Conservation (phyloP, 2,888 invertebrate genomes). For the Lissocephala sabroskyi region DNA sequence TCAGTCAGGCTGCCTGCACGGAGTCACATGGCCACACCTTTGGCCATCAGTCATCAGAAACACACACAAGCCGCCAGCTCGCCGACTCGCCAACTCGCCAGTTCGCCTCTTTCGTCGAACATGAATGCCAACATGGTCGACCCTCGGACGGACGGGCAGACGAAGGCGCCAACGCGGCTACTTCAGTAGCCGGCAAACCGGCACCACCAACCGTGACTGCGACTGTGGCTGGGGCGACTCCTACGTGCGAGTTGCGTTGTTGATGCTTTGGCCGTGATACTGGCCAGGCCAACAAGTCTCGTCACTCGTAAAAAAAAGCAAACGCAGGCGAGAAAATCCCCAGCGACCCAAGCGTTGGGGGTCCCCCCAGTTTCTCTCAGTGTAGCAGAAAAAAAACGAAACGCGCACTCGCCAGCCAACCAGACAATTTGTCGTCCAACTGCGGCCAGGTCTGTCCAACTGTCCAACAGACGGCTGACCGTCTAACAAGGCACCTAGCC, state of each 20-base stretch:
- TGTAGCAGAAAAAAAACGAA: too few relatives aligned
- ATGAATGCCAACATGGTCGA: conserved; percentile 42
- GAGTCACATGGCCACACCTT: conserved; percentile 45
- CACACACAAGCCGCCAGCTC: conserved; percentile 1
- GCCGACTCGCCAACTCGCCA: too few relatives aligned
- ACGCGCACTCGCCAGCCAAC: conserved; percentile 12
- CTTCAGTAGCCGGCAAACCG: conserved; percentile 28
- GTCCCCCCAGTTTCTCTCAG: too few relatives aligned
- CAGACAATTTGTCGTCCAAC: conserved; percentile 52
- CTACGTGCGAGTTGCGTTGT: too few relatives aligned
- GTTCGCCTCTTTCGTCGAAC: too few relatives aligned
- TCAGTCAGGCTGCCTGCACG: neutral
- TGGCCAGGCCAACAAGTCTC: too few relatives aligned
- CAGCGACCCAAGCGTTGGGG: too few relatives aligned
- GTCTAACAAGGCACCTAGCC: too few relatives aligned
- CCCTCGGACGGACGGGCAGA: conserved; percentile 47
- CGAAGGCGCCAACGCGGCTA: conserved; percentile 47
- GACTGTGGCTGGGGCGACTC: conserved; percentile 30
- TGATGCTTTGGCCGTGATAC: conserved; percentile 46
- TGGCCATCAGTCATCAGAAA: conserved; percentile 44
- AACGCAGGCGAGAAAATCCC: too few relatives aligned
- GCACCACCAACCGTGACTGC: conserved; percentile 58
- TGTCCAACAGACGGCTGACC: neutral
- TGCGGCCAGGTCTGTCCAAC: conserved; percentile 10
- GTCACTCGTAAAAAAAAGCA: conserved; percentile 15